These are phyloP conservation scores for Eledona agricola DNA, from an alignment of 2,888 invertebrate species.

Conservation along the genomic window DNA sequence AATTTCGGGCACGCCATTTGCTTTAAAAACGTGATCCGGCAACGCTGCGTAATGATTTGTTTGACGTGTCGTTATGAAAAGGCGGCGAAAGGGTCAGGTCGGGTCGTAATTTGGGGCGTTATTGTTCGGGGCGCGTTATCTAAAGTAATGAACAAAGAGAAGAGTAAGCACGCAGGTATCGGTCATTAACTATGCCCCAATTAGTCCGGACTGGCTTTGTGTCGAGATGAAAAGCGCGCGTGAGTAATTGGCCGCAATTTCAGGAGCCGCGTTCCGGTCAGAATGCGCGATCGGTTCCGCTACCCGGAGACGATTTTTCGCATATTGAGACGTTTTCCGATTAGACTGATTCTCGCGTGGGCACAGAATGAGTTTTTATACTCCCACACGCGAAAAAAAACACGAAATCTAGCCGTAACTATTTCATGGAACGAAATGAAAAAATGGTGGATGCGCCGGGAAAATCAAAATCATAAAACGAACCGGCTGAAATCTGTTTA, in stretches of 20 bases:
- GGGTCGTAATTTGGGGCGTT: conserved; percentile 11
- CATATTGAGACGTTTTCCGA: conserved; percentile 21
- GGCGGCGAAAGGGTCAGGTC: conserved; percentile 17
- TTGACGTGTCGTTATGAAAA: conserved; percentile 13
- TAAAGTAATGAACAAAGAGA: conserved; percentile 34
- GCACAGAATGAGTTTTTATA: conserved; percentile 22
- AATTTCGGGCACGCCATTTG: conserved; percentile 21
- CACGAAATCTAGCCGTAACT: conserved; percentile 19
- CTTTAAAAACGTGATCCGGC: conserved; percentile 8
- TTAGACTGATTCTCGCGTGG: neutral
- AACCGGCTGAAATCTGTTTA: too few species aligned
- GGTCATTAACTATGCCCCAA: conserved; percentile 37
- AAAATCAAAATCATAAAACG: neutral
- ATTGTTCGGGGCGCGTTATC: conserved; percentile 15
- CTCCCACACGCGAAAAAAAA: conserved; percentile 7
- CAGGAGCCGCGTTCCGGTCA: conserved; percentile 9
- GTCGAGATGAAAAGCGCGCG: conserved; percentile 33
- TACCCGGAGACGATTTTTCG: conserved; percentile 12
- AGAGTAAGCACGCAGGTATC: conserved; percentile 28
- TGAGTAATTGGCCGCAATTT: conserved; percentile 34
- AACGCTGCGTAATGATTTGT: conserved; percentile 14
- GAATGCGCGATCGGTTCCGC: conserved; percentile 22
- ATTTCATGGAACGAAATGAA: neutral
- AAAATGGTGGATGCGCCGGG: conserved; percentile 25
- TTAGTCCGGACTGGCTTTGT: conserved; percentile 36